Percentiles rank a stretch among this genome's conserved stretches.
Conservation (phyloP, 2,888 invertebrate species). For the Biston stratarius region DNA sequence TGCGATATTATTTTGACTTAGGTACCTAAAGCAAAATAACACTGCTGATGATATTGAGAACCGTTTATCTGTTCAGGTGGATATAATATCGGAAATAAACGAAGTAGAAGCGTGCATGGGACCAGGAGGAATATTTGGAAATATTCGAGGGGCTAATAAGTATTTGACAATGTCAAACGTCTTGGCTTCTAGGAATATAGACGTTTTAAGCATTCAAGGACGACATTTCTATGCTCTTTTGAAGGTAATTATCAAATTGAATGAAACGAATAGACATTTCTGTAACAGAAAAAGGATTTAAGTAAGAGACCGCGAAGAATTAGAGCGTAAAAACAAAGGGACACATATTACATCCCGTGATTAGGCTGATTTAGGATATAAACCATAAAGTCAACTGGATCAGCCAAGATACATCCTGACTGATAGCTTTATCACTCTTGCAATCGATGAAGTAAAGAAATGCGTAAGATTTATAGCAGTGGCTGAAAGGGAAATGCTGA, state of each 20-base stretch:
- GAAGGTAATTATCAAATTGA: slow-evolving; percentile 61
- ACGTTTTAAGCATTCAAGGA: slow-evolving; percentile 77
- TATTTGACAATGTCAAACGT: slow-evolving; percentile 78
- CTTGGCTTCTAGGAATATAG: slow-evolving; percentile 79
- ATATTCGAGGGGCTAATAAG: slow-evolving; percentile 74
- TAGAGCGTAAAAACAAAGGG: background rate
- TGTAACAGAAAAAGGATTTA: background rate
- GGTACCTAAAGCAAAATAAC: no score
- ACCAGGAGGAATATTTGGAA: slow-evolving; percentile 82
- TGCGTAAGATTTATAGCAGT: no score
- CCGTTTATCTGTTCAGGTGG: slow-evolving; percentile 61
- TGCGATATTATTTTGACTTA: no score
- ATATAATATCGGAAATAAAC: slow-evolving; percentile 72
- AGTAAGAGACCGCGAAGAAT: background rate
- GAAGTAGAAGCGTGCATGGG: slow-evolving; percentile 83
- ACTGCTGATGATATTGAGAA: background rate
- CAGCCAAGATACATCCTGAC: no score
- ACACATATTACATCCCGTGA: no score
- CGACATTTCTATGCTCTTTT: slow-evolving; percentile 77
- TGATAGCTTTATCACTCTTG: no score
- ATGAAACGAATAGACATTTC: no score
- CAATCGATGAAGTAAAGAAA: no score
- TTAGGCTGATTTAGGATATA: no score
- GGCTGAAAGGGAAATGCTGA: no score
- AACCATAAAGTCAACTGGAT: no score